Evolutionary conservation across 2,888 invertebrate species (phyloP).

Genomic region (Heliothis peltigera): DNA sequence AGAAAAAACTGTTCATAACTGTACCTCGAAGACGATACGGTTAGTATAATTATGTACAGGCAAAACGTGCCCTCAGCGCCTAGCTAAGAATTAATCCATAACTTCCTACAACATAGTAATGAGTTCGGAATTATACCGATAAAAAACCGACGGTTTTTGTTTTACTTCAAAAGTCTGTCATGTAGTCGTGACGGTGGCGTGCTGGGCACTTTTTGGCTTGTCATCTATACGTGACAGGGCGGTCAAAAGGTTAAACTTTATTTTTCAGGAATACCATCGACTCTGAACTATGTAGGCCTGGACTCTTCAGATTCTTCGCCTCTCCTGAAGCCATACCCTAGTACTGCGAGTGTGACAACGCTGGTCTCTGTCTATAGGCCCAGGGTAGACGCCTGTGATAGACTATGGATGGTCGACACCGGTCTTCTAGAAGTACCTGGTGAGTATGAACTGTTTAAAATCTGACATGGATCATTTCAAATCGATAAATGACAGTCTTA

Average conservation of each 20-base stretch:
- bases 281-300: conserved; percentile 89
- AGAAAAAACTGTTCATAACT: conserved; percentile 91
- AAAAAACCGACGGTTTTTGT: no score
- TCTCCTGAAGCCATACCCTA: conserved; percentile 77
- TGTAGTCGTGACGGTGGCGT: no score
- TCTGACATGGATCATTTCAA: no score
- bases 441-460: no score
- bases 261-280: conserved; percentile 90
- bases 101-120: no score
- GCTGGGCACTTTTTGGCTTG: no score
- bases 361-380: conserved; percentile 93
- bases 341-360: conserved; percentile 45
- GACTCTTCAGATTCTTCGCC: conserved; percentile 59
- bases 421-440: conserved; percentile 93
- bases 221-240: no score
- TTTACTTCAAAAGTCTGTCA: no score
- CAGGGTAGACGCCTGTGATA: conserved; percentile 92
- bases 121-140: no score
- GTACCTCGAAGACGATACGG: conserved; percentile 92
- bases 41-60: conserved; percentile 50
- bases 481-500: no score
- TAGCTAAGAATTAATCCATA: no score
- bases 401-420: conserved; percentile 95
- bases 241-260: not conserved
- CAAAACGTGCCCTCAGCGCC: no score